phyloP scores from a whole-genome alignment of 1,140 invertebrate species.

The Lepidurus apus region DNA sequence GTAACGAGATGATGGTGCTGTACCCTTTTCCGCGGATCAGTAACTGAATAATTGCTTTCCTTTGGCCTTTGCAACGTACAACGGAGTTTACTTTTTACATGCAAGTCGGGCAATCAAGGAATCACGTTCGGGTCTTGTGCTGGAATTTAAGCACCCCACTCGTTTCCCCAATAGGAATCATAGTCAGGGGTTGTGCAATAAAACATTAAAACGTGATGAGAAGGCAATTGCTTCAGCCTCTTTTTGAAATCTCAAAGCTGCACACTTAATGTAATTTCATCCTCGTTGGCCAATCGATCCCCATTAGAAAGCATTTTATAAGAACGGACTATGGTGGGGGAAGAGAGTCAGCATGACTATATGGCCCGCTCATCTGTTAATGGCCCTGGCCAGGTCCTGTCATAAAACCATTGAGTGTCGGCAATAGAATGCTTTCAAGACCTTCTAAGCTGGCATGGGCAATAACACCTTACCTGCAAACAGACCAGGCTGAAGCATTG shows the following conservation, averaged over 20 bases:
- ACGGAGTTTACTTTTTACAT: too few relatives aligned
- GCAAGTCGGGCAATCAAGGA: too few relatives aligned
- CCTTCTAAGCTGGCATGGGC: slow-evolving; percentile 12
- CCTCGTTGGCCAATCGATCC: slow-evolving; percentile 8
- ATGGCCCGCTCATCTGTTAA: slow-evolving; percentile 18
- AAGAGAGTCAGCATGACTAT: not conserved
- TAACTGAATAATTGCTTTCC: not conserved
- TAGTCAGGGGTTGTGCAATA: not conserved
- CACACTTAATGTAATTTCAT: not conserved
- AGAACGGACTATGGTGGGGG: not conserved
- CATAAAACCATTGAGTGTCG: slow-evolving; percentile 19
- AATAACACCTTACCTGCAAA: slow-evolving; percentile 11
- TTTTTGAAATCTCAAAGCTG: not conserved
- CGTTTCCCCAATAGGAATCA: too few relatives aligned
- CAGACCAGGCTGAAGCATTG: slow-evolving; percentile 4
- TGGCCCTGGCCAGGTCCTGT: slow-evolving; percentile 16
- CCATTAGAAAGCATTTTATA: not conserved
- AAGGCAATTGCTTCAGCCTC: not conserved
- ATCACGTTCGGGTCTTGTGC: too few relatives aligned
- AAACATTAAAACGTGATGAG: not conserved
- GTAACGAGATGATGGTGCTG: not conserved
- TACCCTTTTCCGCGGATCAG: not conserved
- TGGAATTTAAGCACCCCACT: too few relatives aligned
- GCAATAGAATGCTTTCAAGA: slow-evolving; percentile 22
- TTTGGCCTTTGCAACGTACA: too few relatives aligned